These are phyloP conservation scores for Apostichopus parvimensis DNA, from an alignment of 35 echinoderm and acorn worm species.

Conservation along the genomic window DNA sequence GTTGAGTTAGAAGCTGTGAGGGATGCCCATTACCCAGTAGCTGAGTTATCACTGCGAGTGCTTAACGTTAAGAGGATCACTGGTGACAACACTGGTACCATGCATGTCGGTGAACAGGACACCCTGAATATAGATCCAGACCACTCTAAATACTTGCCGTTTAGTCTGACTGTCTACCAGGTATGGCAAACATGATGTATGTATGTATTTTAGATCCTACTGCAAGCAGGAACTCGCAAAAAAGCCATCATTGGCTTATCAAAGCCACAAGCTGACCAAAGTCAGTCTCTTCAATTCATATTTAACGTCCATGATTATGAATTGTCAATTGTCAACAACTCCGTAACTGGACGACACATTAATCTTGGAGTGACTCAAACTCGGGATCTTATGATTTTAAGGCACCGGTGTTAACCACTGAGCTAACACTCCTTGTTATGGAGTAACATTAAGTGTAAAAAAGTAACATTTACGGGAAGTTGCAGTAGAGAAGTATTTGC, in stretches of 20 bases:
- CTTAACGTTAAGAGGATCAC: constrained; percentile 53
- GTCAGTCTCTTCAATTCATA: too few species aligned
- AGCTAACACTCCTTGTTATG: background rate
- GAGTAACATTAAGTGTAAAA: background rate
- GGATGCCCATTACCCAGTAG: constrained; percentile 25
- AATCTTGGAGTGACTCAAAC: too few species aligned
- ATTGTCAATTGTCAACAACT: background rate
- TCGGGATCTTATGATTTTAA: background rate
- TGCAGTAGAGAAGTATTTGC: too few species aligned
- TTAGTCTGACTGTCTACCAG: constrained; percentile 81
- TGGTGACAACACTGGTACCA: constrained; percentile 68
- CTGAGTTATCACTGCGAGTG: background rate
- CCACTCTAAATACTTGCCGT: constrained; percentile 56
- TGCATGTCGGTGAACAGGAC: constrained; percentile 72
- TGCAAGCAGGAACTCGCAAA: background rate
- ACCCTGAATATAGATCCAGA: constrained; percentile 24
- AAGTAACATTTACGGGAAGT: too few species aligned
- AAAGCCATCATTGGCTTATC: too few species aligned
- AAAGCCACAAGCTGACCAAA: too few species aligned
- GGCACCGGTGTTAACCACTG: background rate
- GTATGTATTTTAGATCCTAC: background rate
- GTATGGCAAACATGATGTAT: constrained; percentile 28
- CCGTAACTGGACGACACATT: too few species aligned
- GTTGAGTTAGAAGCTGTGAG: constrained; percentile 75
- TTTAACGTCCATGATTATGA: too few species aligned